phyloP scores from a whole-genome alignment of 2,113 vertebrate species.

The Oryctolagus cuniculus region mOryCun1.1 NC_091441.1:121878001-121878500 shows the following conservation, averaged over 20 bases:
- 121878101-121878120: conserved; percentile 10
- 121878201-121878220: no score
- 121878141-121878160: conserved; percentile 69
- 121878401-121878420: no score
- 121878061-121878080: conserved; percentile 53
- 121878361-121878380: no score
- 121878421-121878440: no score
- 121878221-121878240: conserved; percentile 70
- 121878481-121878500: no score
- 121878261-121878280: conserved; percentile 70
- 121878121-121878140: conserved; percentile 53
- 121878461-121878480: no score
- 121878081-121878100: conserved; percentile 38
- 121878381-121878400: no score
- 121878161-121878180: conserved; percentile 51
- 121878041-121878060: conserved; percentile 44
- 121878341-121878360: no score
- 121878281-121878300: conserved; percentile 49
- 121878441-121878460: no score
- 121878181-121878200: conserved; percentile 61
- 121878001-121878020: background rate
- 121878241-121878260: conserved; percentile 42
- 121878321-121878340: background rate
- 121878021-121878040: background rate
- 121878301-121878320: background rate